phyloP scores from a whole-genome alignment of 2,797 vertebrate species.

The Babyrousa celebensis region DNA sequence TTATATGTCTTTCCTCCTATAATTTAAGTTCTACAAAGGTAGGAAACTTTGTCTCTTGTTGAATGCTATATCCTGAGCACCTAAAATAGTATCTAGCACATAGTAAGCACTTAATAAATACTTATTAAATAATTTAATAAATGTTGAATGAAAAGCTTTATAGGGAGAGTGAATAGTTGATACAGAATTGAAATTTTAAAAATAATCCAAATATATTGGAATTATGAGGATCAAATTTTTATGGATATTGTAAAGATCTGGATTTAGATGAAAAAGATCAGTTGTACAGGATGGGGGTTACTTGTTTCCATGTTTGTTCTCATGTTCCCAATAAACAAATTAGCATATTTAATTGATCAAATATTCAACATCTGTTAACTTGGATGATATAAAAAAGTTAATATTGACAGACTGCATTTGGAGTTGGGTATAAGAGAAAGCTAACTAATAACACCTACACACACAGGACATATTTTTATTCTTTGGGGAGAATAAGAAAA shows the following conservation, averaged over 20 bases:
- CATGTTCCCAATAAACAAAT: not conserved
- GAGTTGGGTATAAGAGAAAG: constrained; percentile 1
- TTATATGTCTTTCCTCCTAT: not conserved
- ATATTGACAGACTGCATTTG: not conserved
- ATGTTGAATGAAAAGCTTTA: not conserved
- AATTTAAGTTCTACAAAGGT: constrained; percentile 19
- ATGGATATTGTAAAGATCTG: not conserved
- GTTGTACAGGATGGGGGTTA: not conserved
- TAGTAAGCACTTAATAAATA: not conserved
- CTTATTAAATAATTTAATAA: constrained; percentile 43
- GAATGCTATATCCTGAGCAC: not conserved
- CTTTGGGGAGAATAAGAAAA: constrained; percentile 65
- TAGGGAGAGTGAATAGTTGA: constrained; percentile 18
- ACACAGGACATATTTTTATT: constrained; percentile 30
- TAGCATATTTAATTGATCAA: constrained; percentile 26
- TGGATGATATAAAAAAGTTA: constrained; percentile 31
- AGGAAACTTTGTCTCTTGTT: constrained; percentile 28
- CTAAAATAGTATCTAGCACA: not conserved
- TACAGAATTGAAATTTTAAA: not conserved
- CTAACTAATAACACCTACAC: not conserved
- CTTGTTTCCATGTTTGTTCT: constrained; percentile 24
- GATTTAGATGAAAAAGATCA: not conserved
- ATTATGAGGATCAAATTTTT: not conserved
- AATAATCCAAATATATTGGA: not conserved
- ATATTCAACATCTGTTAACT: not conserved